phyloP scores from a whole-genome alignment of 1,140 invertebrate species.

The Neodiprion pinetum region DNA sequence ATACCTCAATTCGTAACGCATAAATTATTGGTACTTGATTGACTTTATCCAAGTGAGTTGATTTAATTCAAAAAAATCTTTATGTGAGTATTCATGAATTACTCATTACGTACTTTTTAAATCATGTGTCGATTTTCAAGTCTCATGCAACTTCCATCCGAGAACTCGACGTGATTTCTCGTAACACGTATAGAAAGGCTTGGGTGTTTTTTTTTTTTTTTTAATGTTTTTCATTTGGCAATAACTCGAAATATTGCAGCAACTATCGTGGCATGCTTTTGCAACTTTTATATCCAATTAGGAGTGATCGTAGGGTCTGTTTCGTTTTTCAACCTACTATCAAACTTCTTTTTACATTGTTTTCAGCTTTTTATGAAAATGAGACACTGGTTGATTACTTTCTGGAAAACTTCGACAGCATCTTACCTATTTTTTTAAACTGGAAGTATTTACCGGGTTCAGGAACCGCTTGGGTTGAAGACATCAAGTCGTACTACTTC shows the following conservation, averaged over 20 bases:
- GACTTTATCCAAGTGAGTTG: too few species aligned
- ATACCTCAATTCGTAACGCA: too few species aligned
- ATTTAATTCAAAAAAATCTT: background rate
- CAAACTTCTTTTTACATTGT: background rate
- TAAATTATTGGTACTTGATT: too few species aligned
- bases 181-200: too few species aligned
- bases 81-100: background rate
- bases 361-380: background rate
- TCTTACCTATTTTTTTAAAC: background rate
- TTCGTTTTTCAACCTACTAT: background rate
- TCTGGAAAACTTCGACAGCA: background rate
- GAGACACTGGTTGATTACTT: background rate
- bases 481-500: background rate
- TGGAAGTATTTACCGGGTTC: background rate
- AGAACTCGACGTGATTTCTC: too few species aligned
- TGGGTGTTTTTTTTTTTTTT: too few species aligned
- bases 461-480: background rate
- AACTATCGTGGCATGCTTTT: too few species aligned
- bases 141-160: too few species aligned
- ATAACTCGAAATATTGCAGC: too few species aligned
- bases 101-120: background rate
- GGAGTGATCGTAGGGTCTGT: background rate
- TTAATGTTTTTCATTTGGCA: too few species aligned
- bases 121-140: too few species aligned
- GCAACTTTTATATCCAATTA: background rate